Evolutionary conservation across 2,113 vertebrate species (phyloP).

Genomic region (Merops nubicus): DNA sequence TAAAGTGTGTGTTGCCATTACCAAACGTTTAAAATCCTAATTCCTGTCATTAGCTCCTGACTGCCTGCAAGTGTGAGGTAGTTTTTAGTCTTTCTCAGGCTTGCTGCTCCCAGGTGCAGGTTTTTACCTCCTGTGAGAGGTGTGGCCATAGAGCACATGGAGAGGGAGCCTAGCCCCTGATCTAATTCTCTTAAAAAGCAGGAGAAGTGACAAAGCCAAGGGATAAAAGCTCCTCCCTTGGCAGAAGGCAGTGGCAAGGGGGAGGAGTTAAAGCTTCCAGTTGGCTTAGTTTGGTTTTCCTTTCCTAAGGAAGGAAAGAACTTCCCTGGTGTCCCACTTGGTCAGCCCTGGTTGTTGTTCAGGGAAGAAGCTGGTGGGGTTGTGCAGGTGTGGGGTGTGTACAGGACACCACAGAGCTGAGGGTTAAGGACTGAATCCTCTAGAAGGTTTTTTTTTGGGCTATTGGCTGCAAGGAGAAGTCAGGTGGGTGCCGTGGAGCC

Average conservation of each 20-base stretch:
- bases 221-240: background rate
- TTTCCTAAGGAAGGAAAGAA: background rate
- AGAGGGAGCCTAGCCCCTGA: background rate
- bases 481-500: background rate
- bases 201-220: background rate
- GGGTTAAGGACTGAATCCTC: background rate
- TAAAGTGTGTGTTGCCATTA: background rate
- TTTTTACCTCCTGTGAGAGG: background rate
- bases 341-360: rapidly evolving
- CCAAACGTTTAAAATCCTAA: background rate
- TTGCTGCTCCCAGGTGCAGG: background rate
- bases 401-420: background rate
- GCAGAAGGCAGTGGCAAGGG: too few relatives aligned
- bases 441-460: background rate
- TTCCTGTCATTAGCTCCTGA: background rate
- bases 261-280: rapidly evolving
- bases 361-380: background rate
- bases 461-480: background rate
- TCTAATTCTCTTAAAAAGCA: background rate
- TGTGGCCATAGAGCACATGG: background rate
- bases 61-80: rapidly evolving
- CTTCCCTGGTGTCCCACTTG: background rate
- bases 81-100: background rate
- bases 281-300: background rate
- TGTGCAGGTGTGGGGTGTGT: rapidly evolving